Evolutionary conservation across 2,888 invertebrate genomes (phyloP).

Genomic region (Perithous albicinctus): DNA sequence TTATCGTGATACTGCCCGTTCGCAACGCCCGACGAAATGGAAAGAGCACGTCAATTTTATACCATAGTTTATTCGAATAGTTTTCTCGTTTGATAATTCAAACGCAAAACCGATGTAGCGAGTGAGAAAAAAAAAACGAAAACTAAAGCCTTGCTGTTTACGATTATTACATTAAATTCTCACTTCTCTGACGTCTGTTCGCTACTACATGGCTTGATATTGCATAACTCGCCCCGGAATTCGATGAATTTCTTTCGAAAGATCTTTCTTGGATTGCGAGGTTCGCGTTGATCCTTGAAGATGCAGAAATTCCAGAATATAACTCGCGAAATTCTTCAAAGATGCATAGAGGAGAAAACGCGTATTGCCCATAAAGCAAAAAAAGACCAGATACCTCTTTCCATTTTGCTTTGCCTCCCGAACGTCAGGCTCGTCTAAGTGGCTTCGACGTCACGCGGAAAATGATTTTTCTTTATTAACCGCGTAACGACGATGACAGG

Average conservation of each 20-base stretch:
- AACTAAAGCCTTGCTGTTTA: background rate
- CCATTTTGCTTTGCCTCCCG: constrained; percentile 49
- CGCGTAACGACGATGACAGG: constrained; percentile 24
- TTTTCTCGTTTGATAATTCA: background rate
- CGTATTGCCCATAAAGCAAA: background rate
- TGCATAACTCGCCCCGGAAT: constrained; percentile 12
- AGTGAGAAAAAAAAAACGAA: background rate
- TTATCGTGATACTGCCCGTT: constrained; percentile 34
- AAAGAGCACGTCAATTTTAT: constrained; percentile 10
- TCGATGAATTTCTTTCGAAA: background rate
- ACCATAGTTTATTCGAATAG: background rate
- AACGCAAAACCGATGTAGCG: background rate
- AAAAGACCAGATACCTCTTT: constrained; percentile 14
- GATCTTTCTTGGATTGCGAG: background rate
- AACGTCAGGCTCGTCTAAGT: constrained; percentile 17
- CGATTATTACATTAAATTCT: constrained; percentile 13
- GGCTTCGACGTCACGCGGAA: constrained; percentile 42
- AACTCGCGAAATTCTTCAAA: background rate
- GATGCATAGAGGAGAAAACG: background rate
- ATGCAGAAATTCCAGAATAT: constrained; percentile 18
- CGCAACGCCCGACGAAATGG: constrained; percentile 48
- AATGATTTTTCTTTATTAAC: background rate
- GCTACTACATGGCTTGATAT: constrained; percentile 12
- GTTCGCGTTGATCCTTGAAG: background rate
- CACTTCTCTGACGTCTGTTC: background rate